These are phyloP conservation scores for Marcusenius ussheri DNA, from an alignment of 2,113 vertebrate genomes.

Conservation along the genomic window DNA sequence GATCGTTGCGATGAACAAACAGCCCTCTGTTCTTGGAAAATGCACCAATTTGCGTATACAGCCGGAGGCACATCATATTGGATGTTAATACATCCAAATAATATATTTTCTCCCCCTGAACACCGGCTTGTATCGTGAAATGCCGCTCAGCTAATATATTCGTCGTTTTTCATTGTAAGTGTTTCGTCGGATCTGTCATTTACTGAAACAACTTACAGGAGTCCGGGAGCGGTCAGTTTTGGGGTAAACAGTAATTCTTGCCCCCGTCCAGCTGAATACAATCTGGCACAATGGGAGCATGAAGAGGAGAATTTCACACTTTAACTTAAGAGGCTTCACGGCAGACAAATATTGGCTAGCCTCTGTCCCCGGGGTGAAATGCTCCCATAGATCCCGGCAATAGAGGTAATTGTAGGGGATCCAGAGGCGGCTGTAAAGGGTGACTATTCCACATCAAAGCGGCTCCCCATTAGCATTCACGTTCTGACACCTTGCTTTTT, in stretches of 20 bases:
- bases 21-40: slow-evolving; percentile 32
- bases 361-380: slow-evolving; percentile 39
- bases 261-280: slow-evolving; percentile 25
- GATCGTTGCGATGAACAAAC: slow-evolving; percentile 26
- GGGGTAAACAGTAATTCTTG: slow-evolving; percentile 31
- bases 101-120: background rate
- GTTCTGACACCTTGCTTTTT: slow-evolving; percentile 56
- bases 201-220: background rate
- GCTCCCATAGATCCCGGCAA: slow-evolving; percentile 33
- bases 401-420: slow-evolving; percentile 50
- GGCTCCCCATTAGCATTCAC: slow-evolving; percentile 45
- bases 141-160: background rate
- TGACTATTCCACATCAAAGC: slow-evolving; percentile 58
- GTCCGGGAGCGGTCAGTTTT: slow-evolving; percentile 10
- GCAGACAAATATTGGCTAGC: slow-evolving; percentile 33
- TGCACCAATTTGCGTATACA: slow-evolving; percentile 5
- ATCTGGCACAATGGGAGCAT: slow-evolving; percentile 44
- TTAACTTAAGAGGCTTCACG: slow-evolving; percentile 31
- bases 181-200: background rate
- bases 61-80: background rate
- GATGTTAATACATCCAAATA: background rate
- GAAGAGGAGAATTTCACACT: slow-evolving; percentile 48
- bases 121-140: background rate
- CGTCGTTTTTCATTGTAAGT: background rate
- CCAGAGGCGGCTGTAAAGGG: slow-evolving; percentile 44